These are phyloP conservation scores for Stenopsyche tienmushanensis DNA, from an alignment of 1,140 invertebrate genomes.

Conservation along the genomic window DNA sequence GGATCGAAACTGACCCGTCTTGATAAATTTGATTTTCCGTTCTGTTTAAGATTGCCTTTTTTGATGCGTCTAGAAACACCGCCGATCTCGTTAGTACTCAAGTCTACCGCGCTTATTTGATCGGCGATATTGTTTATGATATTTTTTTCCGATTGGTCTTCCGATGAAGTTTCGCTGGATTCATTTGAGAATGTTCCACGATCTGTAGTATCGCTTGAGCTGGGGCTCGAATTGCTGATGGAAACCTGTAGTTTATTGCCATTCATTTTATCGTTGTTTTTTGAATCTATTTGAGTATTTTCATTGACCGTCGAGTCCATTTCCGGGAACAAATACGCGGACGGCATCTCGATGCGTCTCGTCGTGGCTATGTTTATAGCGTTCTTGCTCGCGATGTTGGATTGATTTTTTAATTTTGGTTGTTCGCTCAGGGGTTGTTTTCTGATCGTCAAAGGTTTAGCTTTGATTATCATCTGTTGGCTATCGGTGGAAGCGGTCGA, in stretches of 20 bases:
- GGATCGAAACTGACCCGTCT: slow-evolving; percentile 96
- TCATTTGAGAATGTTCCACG: slow-evolving; percentile 30
- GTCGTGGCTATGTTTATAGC: slow-evolving; percentile 68
- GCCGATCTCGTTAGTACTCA: slow-evolving; percentile 56
- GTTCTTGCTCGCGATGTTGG: slow-evolving; percentile 55
- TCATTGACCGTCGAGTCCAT: slow-evolving; percentile 56
- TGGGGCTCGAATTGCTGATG: slow-evolving; percentile 32
- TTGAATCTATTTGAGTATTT: slow-evolving; percentile 47
- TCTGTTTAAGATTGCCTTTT: slow-evolving; percentile 75
- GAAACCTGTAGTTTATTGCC: slow-evolving; percentile 42
- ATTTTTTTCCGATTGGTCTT: slow-evolving; percentile 57
- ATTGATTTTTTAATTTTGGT: slow-evolving; percentile 67
- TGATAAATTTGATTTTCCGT: slow-evolving; percentile 68
- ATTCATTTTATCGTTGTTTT: slow-evolving; percentile 36
- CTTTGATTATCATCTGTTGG: slow-evolving; percentile 71
- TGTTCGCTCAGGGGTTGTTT: slow-evolving; percentile 75
- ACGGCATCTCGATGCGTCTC: slow-evolving; percentile 78
- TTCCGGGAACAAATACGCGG: slow-evolving; percentile 77
- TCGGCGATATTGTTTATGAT: slow-evolving; percentile 51
- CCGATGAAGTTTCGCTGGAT: slow-evolving; percentile 39
- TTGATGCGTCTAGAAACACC: slow-evolving; percentile 64
- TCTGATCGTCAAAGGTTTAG: slow-evolving; percentile 74
- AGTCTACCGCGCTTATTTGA: slow-evolving; percentile 54
- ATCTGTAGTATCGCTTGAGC: slow-evolving; percentile 56
- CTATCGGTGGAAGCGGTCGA: slow-evolving; percentile 40